Evolutionary conservation across 2,888 invertebrate species (phyloP), one percentile per base, ranked within the genome.

Genomic region (Camptogramma bilineatum): DNA sequence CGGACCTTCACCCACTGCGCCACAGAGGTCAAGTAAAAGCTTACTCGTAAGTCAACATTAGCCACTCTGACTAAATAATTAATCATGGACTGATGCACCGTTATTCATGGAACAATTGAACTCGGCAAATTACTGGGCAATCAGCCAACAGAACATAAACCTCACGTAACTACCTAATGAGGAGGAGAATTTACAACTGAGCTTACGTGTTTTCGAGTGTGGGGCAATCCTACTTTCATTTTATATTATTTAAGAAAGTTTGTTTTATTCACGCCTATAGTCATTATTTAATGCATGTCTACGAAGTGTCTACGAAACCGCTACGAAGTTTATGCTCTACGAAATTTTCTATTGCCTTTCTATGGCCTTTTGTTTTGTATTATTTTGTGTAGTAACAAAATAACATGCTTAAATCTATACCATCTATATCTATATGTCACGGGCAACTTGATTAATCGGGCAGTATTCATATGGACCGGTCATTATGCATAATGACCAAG

Each of bases 151-250:
- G 31, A 39, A 39, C 34, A 39, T 39, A 39, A 39, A 39, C 34
- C 13, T 39, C 13, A 39, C 34, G 28, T 39, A 39, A 39, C 34
- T 39, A 39, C 34, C 48, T 51, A 39, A 39, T 39, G 34, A 39
- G 34, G 34, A 34, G 28, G 28, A 24, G 18, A 46, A 28, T 31
- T 47, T 24, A 28, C 19, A 39, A 39, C 34, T 39, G 34, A 39
- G 34, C 34, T 39, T 13, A 39, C 8, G 13, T 39, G 13, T 2
- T 39, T 13, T 13, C 34, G 13, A 28, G 28, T 39, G 34, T 34
- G 13, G 34, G 13, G 13, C 34, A 13, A 34, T 13, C 3, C 2
- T 34, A 34, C 10, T 10, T 10, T 2, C 34, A 4, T 24, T 24
- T 24, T n/a, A n/a, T 28, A 28, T 0, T 28, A 28, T 8, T 28